Evolutionary conservation across 2,113 vertebrate species (phyloP).

Genomic region (Neoarius graeffei): DNA sequence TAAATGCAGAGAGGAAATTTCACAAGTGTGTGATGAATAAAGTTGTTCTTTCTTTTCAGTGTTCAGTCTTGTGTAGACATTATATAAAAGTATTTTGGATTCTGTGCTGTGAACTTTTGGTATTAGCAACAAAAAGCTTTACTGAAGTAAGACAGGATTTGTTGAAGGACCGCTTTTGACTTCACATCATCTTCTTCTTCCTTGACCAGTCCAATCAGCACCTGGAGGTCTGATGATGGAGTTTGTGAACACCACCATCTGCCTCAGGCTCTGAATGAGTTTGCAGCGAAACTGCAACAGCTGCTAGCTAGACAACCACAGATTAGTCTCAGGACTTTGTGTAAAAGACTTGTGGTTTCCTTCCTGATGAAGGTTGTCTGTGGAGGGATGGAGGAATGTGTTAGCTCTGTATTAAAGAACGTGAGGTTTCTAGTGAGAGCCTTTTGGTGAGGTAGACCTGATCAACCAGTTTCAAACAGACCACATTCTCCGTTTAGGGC

Average conservation of each 20-base stretch:
- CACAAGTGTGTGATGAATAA: too few species aligned
- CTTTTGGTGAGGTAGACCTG: conserved; percentile 22
- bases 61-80: background rate
- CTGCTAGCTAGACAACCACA: conserved; percentile 35
- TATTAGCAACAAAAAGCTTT: background rate
- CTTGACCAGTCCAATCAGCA: background rate
- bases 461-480: conserved; percentile 6
- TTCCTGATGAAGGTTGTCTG: conserved; percentile 28
- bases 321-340: conserved; percentile 31
- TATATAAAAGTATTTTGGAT: background rate
- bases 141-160: background rate
- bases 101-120: background rate
- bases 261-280: conserved; percentile 21
- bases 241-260: background rate
- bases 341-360: conserved; percentile 42
- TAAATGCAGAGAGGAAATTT: too few species aligned
- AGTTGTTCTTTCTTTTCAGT: background rate
- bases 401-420: conserved; percentile 28
- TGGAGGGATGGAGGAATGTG: background rate
- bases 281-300: conserved; percentile 13
- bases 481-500: conserved; percentile 3
- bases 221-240: background rate
- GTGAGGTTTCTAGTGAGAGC: conserved; percentile 25
- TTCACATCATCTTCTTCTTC: background rate
- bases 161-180: background rate